Evolutionary conservation across 1,140 invertebrate species (phyloP), one percentile per base, ranked within the genome.

Genomic region (Bathynomus jamesi): DNA sequence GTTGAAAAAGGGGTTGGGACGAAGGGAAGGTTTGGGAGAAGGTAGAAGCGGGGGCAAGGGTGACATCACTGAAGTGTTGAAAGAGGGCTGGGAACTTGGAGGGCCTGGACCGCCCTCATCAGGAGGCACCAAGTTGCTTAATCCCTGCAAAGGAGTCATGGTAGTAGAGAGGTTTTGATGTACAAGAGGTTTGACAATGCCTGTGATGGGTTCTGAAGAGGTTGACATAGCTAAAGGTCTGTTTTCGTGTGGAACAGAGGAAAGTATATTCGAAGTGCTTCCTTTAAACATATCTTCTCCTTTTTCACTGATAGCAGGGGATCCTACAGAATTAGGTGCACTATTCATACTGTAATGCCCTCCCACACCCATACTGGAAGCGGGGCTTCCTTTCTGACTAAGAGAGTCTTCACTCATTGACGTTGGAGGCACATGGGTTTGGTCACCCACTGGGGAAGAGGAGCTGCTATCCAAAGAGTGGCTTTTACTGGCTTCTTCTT

Each of bases 181-280:
- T 11, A 70, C 62, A 27, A 60, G 62, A 64, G 69, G 69, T 60
- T 70, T 70, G 2, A 70, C 69, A 65, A 70, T 70, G 4, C 69
- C 69, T 64, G 64, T 70, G 17, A 70, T 30, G 32, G 69, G 61
- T 46, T 70, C 69, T 4, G 53, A 61, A n/a, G 68, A 21, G 25
- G 32, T 28, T 31, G 69, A 29, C 28, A 60, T 30, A 64, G 69
- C 3, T 31, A 29, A 17, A 53, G 40, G 5, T 53, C 40, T 53
- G 21, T 53, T 53, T 53, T 53, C 40, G 11, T 17, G 5, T 17
- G 40, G 21, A 53, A 53, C 40, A 21, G 40, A 21, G 21, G 40
- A 5, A 17, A 5, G 11, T 17, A 53, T 53, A 53, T 53, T 53
- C 2, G 40, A 11, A n/a, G n/a, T n/a, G 21, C 21, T 53, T 17